Evolutionary conservation across 2,888 invertebrate species (phyloP), one percentile per base, ranked within the genome.

Genomic region (Willowsia nigromaculata): DNA sequence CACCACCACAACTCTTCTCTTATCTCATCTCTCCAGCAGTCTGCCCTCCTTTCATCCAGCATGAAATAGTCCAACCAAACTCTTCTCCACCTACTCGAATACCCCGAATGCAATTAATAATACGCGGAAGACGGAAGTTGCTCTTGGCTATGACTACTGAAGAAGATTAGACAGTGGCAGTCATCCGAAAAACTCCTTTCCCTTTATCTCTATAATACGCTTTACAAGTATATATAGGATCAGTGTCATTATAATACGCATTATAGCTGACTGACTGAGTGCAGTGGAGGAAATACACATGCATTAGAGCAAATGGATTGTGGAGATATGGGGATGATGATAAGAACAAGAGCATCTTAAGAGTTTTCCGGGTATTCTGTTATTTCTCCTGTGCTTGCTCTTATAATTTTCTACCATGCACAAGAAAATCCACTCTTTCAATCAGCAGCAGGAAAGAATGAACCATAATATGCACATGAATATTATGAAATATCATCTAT

Each of bases 101-200:
- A 47, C 59, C 40, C 59, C 81, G 33, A 81, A 59, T 59, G 59
- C 56, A 81, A 81, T 81, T 81, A 81, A 81, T 81, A 81, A 81
- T 81, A 50, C 56, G 62, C 71, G 53, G 71, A 84, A 84, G 84
- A 71, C 68, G 84, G 84, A 84, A 84, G 84, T 84, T 56, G 71
- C 84, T 84, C 65, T 53, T 84, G 84, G 84, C 84, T 78, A 78
- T 78, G 53, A 78, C 78, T 78, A 78, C 43, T 50, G 78, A 18
- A 53, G 78, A 53, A 81, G 59, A 56, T 81, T 59, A 81, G 78
- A 53, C 78, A 78, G 53, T 78, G 27, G 78, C 33, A 53, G 78
- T 53, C 50, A 53, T 50, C 78, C 53, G 78, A 53, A 50, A 78
- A 78, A 76, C 76, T 76, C 76, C 71, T 76, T 50, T 76, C 78